A percentile compares a stretch with the other conserved stretches of the same genome.
Evolutionary conservation across 2,797 vertebrate species (phyloP).

Genomic region (Molothrus aeneus): DNA sequence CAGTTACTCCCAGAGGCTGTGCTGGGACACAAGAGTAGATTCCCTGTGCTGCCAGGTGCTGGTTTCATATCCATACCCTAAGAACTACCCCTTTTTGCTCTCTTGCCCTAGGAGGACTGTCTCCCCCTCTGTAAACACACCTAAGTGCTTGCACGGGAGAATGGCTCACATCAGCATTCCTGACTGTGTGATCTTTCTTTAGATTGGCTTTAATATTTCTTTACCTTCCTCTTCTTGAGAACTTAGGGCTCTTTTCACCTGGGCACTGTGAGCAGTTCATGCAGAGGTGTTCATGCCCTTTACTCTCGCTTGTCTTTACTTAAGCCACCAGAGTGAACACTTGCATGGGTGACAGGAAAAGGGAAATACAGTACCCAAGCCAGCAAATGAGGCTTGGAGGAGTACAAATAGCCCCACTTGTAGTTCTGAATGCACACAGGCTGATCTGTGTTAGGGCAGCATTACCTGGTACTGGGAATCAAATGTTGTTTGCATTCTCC

Average conservation of each 20-base stretch:
- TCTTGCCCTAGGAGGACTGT: not conserved
- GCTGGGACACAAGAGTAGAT: not conserved
- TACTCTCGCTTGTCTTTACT: not conserved
- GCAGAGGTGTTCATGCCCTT: not conserved
- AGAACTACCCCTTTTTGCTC: not conserved
- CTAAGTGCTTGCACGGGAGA: not conserved
- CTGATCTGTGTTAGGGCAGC: not conserved
- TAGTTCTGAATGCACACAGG: not conserved
- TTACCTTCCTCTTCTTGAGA: not conserved
- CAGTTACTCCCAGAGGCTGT: not conserved
- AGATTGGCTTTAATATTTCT: not conserved
- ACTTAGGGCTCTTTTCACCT: not conserved
- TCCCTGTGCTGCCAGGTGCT: not conserved
- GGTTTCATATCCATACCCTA: not conserved
- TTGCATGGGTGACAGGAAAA: not conserved
- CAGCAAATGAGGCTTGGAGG: not conserved
- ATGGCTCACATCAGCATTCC: not conserved
- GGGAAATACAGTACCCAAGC: not conserved
- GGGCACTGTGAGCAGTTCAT: not conserved
- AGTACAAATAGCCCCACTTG: not conserved
- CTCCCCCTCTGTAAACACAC: too few relatives aligned
- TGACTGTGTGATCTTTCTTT: not conserved
- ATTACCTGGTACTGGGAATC: not conserved
- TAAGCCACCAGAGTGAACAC: not conserved
- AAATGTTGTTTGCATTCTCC: not conserved